Percentiles rank a stretch among this genome's conserved stretches.
phyloP scores from a whole-genome alignment of 2,113 vertebrate species.

The Syngnathus scovelli region DNA sequence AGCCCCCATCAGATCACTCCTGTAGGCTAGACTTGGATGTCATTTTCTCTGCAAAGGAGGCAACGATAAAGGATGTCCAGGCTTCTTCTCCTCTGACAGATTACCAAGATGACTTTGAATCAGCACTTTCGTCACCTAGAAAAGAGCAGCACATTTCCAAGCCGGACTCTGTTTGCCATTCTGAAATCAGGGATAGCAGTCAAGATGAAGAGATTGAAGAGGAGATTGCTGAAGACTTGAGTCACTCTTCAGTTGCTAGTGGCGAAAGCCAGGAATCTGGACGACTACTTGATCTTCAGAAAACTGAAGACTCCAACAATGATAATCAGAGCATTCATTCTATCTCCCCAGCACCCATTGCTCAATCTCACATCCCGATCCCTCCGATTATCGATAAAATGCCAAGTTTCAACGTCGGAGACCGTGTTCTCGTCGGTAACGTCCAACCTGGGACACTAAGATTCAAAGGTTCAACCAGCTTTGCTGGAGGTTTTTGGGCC shows the following conservation, averaged over 20 bases:
- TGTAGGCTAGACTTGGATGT: slow-evolving; percentile 66
- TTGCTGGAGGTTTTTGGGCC: slow-evolving; percentile 91
- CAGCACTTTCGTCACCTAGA: slow-evolving; percentile 52
- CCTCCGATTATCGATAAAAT: slow-evolving; percentile 62
- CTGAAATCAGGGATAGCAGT: slow-evolving; percentile 50
- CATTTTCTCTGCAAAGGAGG: slow-evolving; percentile 60
- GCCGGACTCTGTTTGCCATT: slow-evolving; percentile 23
- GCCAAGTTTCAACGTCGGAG: slow-evolving; percentile 76
- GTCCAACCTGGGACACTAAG: slow-evolving; percentile 85
- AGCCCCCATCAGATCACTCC: slow-evolving; percentile 38
- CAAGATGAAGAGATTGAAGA: slow-evolving; percentile 63
- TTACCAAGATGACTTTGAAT: slow-evolving; percentile 75
- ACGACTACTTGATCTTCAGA: slow-evolving; percentile 68
- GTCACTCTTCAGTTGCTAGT: slow-evolving; percentile 65
- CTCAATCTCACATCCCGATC: slow-evolving; percentile 30
- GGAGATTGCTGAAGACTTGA: slow-evolving; percentile 78
- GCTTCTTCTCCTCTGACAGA: slow-evolving; percentile 33
- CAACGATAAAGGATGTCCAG: slow-evolving; percentile 42
- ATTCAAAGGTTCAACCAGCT: slow-evolving; percentile 87
- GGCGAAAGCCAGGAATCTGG: slow-evolving; percentile 62
- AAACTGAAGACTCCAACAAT: slow-evolving; percentile 59
- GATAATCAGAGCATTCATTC: slow-evolving; percentile 38
- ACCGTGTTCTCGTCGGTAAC: slow-evolving; percentile 84
- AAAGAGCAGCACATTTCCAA: slow-evolving; percentile 47
- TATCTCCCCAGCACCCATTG: slow-evolving; percentile 36